Evolutionary conservation across 2,888 invertebrate genomes (phyloP), one percentile per base, ranked within the genome.

Genomic region (Matsumyia berberina): DNA sequence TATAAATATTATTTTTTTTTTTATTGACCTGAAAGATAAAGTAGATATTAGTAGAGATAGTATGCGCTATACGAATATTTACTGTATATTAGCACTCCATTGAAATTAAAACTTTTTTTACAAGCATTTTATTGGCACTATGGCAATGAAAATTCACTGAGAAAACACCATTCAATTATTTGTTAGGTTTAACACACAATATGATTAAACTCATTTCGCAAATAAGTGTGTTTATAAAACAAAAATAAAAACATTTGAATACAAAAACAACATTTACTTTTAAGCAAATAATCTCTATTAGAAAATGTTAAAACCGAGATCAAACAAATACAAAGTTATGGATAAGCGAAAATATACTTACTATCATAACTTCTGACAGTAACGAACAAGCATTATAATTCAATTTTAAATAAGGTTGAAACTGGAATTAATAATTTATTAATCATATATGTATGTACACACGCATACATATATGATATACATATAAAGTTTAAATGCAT

Each of bases 61-160:
- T n/a, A n/a, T n/a, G n/a, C n/a, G n/a, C n/a, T n/a, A n/a, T n/a
- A n/a, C n/a, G n/a, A n/a, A n/a, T n/a, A n/a, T n/a, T n/a, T 53
- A 15, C 29, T 31, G 8, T 53, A 31, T 5, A 31, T 29, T 9
- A 29, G 8, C 12, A 15, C 12, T 15, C 8, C n/a, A 42, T n/a
- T 11, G 29, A 39, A 42, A 5, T 9, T 29, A 55, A 33, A 55
- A 35, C 17, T 19, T 5, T 5, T 9, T 37, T 57, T 57, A 57
- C 62, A 46, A 44, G n/a, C n/a, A 33, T 46, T 62, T 15, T 17
- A 62, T 46, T 62, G 62, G 62, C 62, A 62, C 62, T 39, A 39
- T 11, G n/a, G 24, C 37, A 58, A 39, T 12, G 39, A 39, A 39
- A 37, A 42, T 12, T 51, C 64, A 66, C 64, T 66, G 64, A 58